Base-by-base conservation (phyloP, 2,888 invertebrate species). In the Halictus ligatus region DNA sequence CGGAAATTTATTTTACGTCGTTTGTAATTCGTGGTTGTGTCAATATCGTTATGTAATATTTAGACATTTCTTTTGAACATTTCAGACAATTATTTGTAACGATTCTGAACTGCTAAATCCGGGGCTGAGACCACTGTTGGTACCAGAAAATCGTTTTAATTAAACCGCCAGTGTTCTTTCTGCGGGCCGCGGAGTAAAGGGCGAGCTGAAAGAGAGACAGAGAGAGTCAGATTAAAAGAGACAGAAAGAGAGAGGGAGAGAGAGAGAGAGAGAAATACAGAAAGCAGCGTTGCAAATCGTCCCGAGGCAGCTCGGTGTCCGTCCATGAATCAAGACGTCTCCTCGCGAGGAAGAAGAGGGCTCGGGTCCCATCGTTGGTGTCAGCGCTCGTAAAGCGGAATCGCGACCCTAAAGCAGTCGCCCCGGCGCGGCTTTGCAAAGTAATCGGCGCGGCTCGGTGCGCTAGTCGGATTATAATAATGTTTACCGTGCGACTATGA, bases 381-480 rank as follows among this genome's bases (percentile, higher is more conserved):
- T 73, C 94, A 91, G 93, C 89, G 90, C 79, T 93, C 94, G 92
- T 93, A 92, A 93, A 94, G 89, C 79, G 82, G 83, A 86, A 84
- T 83, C 82, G 82, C 82, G 54, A 82, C 77, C 78, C 78, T 80
- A 84, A 78, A 78, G 72, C 80, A 78, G 80, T 87, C 88, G 84
- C 84, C 54, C 78, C 78, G 83, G 80, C 86, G 85, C 88, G 54
- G 54, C 81, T 91, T 90, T 89, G 91, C 88, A 91, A 90, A 89
- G 89, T 91, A 91, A 93, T 92, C 90, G 89, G 80, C 89, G 87
- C 86, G 81, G 75, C 78, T 25, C 60, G 81, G 86, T 84, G 40
- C 85, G 83, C 90, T 89, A 85, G 88, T 88, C 90, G 87, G 91
- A 93, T 93, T 93, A 93, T 92, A 92, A 93, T 93, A 92, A 93